Conservation (phyloP, 1,140 invertebrate species). For the Lepidurus arcticus region DNA sequence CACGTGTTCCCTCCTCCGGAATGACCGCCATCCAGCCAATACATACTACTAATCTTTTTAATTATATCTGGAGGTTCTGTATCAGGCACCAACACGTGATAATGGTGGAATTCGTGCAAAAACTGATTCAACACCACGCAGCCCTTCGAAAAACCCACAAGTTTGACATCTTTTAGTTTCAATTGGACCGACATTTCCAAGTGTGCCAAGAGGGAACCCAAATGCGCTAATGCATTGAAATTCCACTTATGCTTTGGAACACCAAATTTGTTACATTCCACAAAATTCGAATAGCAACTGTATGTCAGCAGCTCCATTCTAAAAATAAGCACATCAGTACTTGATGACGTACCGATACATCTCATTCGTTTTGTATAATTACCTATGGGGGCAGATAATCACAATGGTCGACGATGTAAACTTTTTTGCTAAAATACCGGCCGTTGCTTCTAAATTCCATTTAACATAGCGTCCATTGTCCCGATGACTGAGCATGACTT, state of each 20-base stretch:
- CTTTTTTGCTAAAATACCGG: slow-evolving; percentile 55
- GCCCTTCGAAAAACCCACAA: slow-evolving; percentile 86
- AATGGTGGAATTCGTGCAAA: slow-evolving; percentile 71
- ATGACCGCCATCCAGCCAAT: slow-evolving; percentile 83
- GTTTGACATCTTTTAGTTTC: slow-evolving; percentile 45
- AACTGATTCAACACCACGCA: slow-evolving; percentile 86
- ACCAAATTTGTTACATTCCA: slow-evolving; percentile 65
- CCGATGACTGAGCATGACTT: slow-evolving; percentile 66
- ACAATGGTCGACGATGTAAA: slow-evolving; percentile 67
- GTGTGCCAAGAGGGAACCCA: slow-evolving; percentile 51
- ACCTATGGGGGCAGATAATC: slow-evolving; percentile 64
- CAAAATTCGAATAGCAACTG: slow-evolving; percentile 82
- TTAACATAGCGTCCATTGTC: slow-evolving; percentile 64
- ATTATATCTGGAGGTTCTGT: slow-evolving; percentile 38
- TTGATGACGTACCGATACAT: neutral
- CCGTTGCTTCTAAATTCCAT: slow-evolving; percentile 72
- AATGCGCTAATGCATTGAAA: slow-evolving; percentile 60
- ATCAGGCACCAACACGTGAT: slow-evolving; percentile 45
- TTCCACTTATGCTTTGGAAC: slow-evolving; percentile 64
- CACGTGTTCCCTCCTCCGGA: slow-evolving; percentile 74
- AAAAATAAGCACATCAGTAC: slow-evolving; percentile 38
- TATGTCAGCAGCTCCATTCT: slow-evolving; percentile 75
- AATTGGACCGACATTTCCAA: slow-evolving; percentile 28
- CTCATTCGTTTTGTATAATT: slow-evolving; percentile 32
- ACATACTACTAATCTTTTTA: slow-evolving; percentile 55